Evolutionary conservation across 1,140 invertebrate species (phyloP).

Genomic region (Cotesia glomerata): DNA sequence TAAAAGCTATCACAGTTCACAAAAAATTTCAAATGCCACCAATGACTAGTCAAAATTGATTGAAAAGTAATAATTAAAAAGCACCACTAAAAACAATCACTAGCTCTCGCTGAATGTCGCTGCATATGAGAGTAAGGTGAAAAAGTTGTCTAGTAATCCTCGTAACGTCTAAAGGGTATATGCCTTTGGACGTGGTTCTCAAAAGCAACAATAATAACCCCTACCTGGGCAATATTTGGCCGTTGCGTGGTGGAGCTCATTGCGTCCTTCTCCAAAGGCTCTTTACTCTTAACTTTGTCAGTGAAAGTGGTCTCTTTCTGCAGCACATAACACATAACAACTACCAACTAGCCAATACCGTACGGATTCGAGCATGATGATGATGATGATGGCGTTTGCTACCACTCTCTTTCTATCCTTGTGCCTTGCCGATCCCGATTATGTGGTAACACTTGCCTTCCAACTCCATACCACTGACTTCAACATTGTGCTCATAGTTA

Average conservation of each 20-base stretch:
- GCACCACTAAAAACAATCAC: background rate
- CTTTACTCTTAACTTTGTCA: constrained; percentile 48
- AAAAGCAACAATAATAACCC: constrained; percentile 10
- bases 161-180: background rate
- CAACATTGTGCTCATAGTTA: constrained; percentile 38
- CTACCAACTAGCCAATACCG: background rate
- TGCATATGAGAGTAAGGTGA: background rate
- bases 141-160: background rate
- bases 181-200: background rate
- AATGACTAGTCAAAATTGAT: background rate
- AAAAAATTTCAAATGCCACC: background rate
- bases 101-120: background rate
- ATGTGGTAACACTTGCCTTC: constrained; percentile 26
- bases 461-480: background rate
- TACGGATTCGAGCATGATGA: constrained; percentile 34
- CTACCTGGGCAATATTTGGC: background rate
- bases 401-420: constrained; percentile 30
- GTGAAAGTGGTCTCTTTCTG: constrained; percentile 63
- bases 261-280: constrained; percentile 46
- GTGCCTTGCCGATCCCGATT: background rate
- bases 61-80: background rate
- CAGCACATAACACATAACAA: constrained; percentile 26
- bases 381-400: constrained; percentile 43
- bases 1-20: background rate
- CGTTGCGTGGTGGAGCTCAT: constrained; percentile 30